Base-by-base conservation (phyloP, 1,140 invertebrate genomes). In the Maniola jurtina region DNA sequence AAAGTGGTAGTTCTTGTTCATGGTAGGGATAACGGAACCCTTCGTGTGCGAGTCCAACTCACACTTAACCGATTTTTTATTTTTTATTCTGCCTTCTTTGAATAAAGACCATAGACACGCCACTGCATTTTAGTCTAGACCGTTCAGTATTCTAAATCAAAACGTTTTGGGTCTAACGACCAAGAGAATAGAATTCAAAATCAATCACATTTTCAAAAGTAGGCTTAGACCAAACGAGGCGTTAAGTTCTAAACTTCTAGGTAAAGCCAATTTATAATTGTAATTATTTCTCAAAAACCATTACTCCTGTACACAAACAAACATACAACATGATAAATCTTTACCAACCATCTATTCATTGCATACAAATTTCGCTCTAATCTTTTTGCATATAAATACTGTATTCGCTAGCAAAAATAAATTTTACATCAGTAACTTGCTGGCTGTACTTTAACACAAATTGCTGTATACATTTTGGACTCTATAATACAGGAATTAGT, bases 261-360 rank as follows among this genome's bases (percentile, higher is more conserved):
- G 42, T 45, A 45, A 45, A 71, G 71, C 68, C 65, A 55, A 75
- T 71, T 75, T 74, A 70, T 80, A 79, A 77, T 75, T 71, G 61
- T 75, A 77, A 79, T 79, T 77, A 71, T 75, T 81, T 72, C 70
- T 72, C 71, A 68, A 81, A 69, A 81, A 71, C 75, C 73, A 76
- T 72, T 70, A 64, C 61, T 58, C 60, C 61, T 64, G 42, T 62
- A 70, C 45, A 72, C 67, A 69, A 66, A 70, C 33, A 67, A 55
- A 66, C 40, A 48, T 59, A 60, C 67, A 50, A 56, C 42, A 1
- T 47, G 33, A 14, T 47, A 57, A 16, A 64, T n/a, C 61, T 68
- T 64, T 59, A 48, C 6, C 35, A 25, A 3, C n/a, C n/a, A 38
- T 59, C 59, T 45, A 64, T 54, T 55, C n/a, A 57, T 9, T 36